Evolutionary conservation across 2,797 vertebrate species (phyloP).

Genomic region (Neosilurus mollespiculum): DNA sequence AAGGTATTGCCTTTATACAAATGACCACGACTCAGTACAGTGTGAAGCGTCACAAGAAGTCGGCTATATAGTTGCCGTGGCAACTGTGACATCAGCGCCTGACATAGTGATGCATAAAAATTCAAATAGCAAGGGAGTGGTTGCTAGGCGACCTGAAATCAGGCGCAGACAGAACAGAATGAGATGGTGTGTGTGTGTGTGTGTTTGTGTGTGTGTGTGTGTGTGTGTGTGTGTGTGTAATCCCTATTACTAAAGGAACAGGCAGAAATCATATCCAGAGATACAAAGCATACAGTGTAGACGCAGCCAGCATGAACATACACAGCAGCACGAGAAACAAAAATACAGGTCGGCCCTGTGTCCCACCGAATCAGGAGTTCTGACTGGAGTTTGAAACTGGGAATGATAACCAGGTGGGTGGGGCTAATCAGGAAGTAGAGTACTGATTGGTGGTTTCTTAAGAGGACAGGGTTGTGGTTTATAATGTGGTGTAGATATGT

Average conservation of each 20-base stretch:
- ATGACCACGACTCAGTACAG: conserved; percentile 65
- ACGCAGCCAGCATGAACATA: neutral
- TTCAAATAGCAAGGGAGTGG: conserved; percentile 76
- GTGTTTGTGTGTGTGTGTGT: conserved; percentile 12
- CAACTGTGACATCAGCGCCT: conserved; percentile 80
- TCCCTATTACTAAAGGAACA: conserved; percentile 65
- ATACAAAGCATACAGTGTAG: conserved; percentile 7
- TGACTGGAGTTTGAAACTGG: neutral
- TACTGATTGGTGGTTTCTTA: neutral
- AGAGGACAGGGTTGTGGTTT: neutral
- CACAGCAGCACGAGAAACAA: neutral
- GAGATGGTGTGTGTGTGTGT: neutral
- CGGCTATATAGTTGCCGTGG: conserved; percentile 81
- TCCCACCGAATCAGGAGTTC: neutral
- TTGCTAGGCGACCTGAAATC: conserved; percentile 84
- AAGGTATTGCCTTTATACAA: conserved; percentile 8
- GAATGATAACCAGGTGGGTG: conserved; percentile 7
- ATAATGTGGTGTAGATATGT: neutral
- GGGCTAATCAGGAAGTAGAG: neutral
- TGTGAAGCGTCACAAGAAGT: conserved; percentile 72
- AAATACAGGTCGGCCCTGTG: neutral
- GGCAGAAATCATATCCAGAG: conserved; percentile 51
- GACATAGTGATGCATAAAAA: conserved; percentile 86
- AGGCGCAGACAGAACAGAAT: conserved; percentile 70
- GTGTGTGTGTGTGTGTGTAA: conserved; percentile 36